Percentiles rank a stretch among this genome's conserved stretches.
phyloP scores from a whole-genome alignment of 2,113 vertebrate genomes.

The Notechis scutatus region DNA sequence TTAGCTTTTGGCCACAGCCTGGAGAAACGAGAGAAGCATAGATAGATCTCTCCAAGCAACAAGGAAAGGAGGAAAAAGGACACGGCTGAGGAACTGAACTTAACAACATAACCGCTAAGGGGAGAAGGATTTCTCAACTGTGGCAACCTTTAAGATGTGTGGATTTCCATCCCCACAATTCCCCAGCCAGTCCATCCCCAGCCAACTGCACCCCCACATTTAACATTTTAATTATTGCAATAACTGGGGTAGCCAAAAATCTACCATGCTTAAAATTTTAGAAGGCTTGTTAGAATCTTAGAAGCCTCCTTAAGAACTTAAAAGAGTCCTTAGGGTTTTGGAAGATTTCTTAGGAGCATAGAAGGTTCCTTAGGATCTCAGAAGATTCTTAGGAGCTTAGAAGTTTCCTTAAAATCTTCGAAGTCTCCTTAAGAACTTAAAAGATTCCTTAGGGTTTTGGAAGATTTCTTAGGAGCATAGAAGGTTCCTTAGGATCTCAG shows the following conservation, averaged over 20 bases:
- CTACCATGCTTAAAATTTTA: background rate
- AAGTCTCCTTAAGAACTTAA: background rate
- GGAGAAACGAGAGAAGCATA: background rate
- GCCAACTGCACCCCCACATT: background rate
- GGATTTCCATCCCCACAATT: background rate
- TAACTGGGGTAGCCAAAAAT: background rate
- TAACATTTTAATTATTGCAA: background rate
- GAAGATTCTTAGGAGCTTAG: background rate
- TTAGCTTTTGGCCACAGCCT: constrained; percentile 17
- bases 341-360: background rate
- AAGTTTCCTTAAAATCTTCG: fast-evolving
- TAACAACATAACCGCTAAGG: background rate
- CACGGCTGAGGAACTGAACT: background rate
- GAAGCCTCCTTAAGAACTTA: background rate
- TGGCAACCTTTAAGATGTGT: background rate
- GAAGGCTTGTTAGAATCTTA: background rate
- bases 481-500: background rate
- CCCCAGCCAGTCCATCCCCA: too few species aligned
- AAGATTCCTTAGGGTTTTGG: background rate
- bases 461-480: too few species aligned
- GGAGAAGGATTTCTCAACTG: background rate
- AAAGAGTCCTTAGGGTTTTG: background rate
- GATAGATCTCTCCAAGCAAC: background rate
- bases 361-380: background rate
- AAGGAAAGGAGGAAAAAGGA: background rate